Conservation (phyloP, 2,113 vertebrate genomes). For the Elaphurus davidianus region DNA sequence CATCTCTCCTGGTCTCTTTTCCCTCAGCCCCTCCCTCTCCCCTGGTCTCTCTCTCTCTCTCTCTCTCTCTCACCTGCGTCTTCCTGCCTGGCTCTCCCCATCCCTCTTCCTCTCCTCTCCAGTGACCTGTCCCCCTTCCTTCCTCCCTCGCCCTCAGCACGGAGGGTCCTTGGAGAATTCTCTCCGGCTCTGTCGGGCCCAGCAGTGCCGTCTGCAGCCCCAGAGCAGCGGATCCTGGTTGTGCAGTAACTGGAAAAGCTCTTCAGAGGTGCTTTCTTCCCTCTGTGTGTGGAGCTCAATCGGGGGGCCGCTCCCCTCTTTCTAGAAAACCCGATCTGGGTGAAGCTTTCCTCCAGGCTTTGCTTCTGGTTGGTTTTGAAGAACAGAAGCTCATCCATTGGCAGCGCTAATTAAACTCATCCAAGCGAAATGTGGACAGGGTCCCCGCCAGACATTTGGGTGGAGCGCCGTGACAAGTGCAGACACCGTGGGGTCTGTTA, state of each 20-base stretch:
- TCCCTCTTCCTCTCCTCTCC: background rate
- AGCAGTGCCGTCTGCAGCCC: background rate
- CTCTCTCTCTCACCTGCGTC: background rate
- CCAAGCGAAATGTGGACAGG: background rate
- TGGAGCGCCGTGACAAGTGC: too few relatives aligned
- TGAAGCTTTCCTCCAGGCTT: background rate
- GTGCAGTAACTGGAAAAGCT: background rate
- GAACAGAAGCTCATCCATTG: background rate
- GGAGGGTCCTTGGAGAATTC: background rate
- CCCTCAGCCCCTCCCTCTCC: background rate
- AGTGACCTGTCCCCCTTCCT: background rate
- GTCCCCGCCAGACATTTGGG: background rate
- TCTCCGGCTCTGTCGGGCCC: background rate
- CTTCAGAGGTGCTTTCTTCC: background rate
- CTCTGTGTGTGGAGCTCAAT: background rate
- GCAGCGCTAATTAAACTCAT: background rate
- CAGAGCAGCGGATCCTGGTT: background rate
- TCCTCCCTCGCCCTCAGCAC: background rate
- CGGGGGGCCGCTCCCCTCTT: background rate
- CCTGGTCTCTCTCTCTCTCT: background rate
- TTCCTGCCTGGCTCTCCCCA: background rate
- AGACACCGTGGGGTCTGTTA: background rate
- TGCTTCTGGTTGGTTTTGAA: background rate
- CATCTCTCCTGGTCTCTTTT: background rate
- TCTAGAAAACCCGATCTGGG: background rate